Base-by-base conservation (phyloP, 2,797 vertebrate species). In the Rallus crepitans region DNA sequence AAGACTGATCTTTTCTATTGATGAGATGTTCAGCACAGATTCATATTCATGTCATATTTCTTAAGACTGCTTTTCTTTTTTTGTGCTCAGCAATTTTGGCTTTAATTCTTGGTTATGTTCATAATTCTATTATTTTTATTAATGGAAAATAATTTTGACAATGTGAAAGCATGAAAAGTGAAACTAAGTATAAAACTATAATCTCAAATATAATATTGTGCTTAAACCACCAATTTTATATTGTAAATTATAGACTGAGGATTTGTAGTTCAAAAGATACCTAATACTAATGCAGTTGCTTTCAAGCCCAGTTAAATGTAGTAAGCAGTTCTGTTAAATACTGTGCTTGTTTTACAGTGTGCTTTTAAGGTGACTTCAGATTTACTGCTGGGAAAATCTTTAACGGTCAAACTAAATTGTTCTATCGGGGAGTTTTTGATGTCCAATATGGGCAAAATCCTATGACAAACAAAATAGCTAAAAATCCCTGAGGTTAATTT, bases 371-470 rank as follows among this genome's bases (percentile, higher is more conserved):
- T 91, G 77, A 40, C 27, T 91, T 78, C 45, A 71, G 65, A 83
- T 95, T 91, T 94, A 95, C 82, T 91, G 59, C 84, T 88, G 73
- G 76, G 82, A 95, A 94, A 88, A 91, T 82, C 37, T 83, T 73
- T 47, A 64, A 42, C 0, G 0, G 85, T 95, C 60, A 64, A 86
- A 95, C 80, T 64, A 65, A 69, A 88, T 84, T 83, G 72, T 90
- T 78, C 53, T 83, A 1, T 66, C 1, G 1, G 39, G 40, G 33
- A 81, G 61, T 28, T 78, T 96, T 88, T 95, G 40, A 90, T 94
- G 65, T 88, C 33, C 85, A 76, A 9, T 40, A 59, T 30, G 31
- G 47, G 30, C 18, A 87, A 94, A 81, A 59, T 65, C 28, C 33
- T 75, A 28, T 65, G 87, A 68, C 72, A 69, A 88, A 93, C 37